Evolutionary conservation across 2,888 invertebrate species (phyloP), one percentile per base, ranked within the genome.

Genomic region (Leptinotarsa tumamoca): DNA sequence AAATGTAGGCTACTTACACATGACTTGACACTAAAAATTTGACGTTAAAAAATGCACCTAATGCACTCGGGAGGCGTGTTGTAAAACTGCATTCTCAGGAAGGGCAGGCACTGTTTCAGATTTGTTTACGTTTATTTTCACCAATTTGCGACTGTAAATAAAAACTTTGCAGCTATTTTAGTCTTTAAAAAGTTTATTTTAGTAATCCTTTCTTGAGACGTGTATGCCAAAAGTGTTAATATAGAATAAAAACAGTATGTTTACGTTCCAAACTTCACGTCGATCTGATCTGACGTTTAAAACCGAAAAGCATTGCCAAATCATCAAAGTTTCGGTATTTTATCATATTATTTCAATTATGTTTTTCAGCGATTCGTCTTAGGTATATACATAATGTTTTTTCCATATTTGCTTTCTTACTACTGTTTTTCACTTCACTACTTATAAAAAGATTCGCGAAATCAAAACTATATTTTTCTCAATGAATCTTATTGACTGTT

Each of bases 1-100:
- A 76, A 75, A 77, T 74, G 69, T 76, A 66, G 68, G 68, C 78
- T 82, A 82, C 82, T 82, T 81, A 83, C 83, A 83, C 82, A 83
- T 83, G 83, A 83, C 82, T 82, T 83, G 82, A 80, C 83, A 83
- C 80, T 81, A 80, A 73, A 76, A 82, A 75, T 82, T 83, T 83
- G 83, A 83, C 83, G 77, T 81, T 79, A 73, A 68, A 77, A 70
- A 27, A 75, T 68, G 66, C 68, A 15, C 50, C 63, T 43, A 75
- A 68, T 51, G 54, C 69, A 54, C 43, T 43, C 43, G 43, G 58
- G 18, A 58, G 18, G 58, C 58, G 58, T 14, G 43, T 43, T 63
- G 15, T 33, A 33, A 33, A 33, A 18, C 17, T 33, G 63, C 43
- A 63, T 63, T 43, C n/a, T 43, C 33, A 15, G 17, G 43, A n/a